Conservation (phyloP, 35 echinoderm and acorn worm species). For the Ophiothrix spiculata region DNA sequence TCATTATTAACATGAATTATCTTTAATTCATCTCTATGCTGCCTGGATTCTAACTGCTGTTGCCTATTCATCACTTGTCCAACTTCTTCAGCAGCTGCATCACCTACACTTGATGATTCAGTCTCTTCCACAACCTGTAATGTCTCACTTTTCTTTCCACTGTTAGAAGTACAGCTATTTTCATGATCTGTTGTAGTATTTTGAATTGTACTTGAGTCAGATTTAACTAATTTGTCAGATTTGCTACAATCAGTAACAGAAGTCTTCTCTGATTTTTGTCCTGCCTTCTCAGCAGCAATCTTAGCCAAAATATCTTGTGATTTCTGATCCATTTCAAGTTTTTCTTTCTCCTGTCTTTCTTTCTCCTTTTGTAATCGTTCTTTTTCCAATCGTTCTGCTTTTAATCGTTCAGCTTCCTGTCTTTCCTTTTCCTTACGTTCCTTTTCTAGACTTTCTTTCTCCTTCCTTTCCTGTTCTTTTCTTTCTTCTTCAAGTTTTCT, state of each 20-base stretch:
- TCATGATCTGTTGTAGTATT: too few species aligned
- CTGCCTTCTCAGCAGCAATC: constrained; percentile 19
- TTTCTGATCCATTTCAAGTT: constrained; percentile 59
- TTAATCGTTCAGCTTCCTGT: constrained; percentile 15
- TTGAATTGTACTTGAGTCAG: too few species aligned
- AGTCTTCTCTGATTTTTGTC: too few species aligned
- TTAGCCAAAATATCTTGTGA: constrained; percentile 81
- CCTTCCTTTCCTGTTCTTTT: constrained; percentile 45
- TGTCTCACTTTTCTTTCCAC: too few species aligned
- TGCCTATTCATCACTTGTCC: neutral
- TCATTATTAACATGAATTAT: too few species aligned
- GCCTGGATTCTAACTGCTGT: neutral
- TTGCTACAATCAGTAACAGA: too few species aligned
- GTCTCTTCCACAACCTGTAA: too few species aligned
- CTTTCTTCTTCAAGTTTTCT: neutral
- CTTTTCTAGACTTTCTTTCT: constrained; percentile 45
- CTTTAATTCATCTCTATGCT: too few species aligned
- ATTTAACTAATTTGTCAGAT: too few species aligned
- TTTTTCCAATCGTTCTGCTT: constrained; percentile 39
- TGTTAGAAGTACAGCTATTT: too few species aligned
- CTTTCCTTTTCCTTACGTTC: constrained; percentile 49
- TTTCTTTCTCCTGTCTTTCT: constrained; percentile 40
- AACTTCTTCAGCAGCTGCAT: too few species aligned
- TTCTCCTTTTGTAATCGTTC: constrained; percentile 48
- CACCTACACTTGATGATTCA: too few species aligned